phyloP scores from a whole-genome alignment of 2,113 vertebrate genomes.

The Podarcis raffonei region DNA sequence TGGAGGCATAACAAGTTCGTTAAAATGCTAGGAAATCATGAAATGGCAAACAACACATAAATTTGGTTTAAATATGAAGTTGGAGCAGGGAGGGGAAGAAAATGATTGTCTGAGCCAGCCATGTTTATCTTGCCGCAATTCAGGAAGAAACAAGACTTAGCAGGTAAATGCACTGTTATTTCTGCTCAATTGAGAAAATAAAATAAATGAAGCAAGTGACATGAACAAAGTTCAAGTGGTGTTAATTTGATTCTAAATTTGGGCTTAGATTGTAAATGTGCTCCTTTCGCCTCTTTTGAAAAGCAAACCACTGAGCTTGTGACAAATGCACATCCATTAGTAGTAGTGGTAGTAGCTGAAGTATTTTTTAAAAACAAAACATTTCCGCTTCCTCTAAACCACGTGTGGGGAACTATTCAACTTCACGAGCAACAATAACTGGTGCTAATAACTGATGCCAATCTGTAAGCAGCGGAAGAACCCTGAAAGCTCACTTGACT shows the following conservation, averaged over 20 bases:
- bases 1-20: neutral
- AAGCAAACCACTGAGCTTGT: neutral
- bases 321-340: neutral
- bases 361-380: too few species aligned
- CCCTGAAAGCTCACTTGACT: neutral
- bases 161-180: neutral
- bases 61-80: neutral
- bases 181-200: conserved; percentile 10
- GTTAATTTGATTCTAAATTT: conserved; percentile 19
- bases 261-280: neutral
- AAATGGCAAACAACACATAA: neutral
- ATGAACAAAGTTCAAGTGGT: conserved; percentile 5
- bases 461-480: neutral
- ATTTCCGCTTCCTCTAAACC: too few species aligned
- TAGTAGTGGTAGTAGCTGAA: too few species aligned
- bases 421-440: neutral
- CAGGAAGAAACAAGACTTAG: neutral
- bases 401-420: too few species aligned
- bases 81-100: neutral
- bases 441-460: neutral
- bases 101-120: neutral
- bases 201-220: conserved; percentile 15
- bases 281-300: neutral
- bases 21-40: neutral
- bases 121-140: neutral